A percentile compares a stretch with the other conserved stretches of the same genome.
Evolutionary conservation across 2,797 vertebrate species (phyloP).

Genomic region (Tokudaia tokunoshimensis): DNA sequence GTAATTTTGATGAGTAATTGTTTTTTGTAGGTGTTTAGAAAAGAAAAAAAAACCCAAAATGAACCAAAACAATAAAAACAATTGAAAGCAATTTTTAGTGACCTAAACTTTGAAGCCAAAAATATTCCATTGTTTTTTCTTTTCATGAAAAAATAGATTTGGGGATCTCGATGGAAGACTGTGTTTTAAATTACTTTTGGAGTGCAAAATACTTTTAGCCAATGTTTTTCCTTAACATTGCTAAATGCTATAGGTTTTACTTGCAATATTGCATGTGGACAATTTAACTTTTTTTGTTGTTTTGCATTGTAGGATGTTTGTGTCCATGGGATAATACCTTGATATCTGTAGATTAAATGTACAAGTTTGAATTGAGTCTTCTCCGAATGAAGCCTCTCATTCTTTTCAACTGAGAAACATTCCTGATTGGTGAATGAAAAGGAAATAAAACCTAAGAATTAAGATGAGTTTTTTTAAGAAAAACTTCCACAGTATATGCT

Average conservation of each 20-base stretch:
- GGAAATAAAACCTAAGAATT: background rate
- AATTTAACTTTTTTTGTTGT: background rate
- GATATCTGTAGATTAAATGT: constrained; percentile 14
- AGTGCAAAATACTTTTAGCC: background rate
- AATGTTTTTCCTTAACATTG: constrained; percentile 47
- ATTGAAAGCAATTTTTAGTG: constrained; percentile 51
- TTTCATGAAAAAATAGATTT: constrained; percentile 5
- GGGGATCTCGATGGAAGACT: background rate
- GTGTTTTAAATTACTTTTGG: constrained; percentile 48
- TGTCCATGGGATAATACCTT: background rate
- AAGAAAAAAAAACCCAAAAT: constrained; percentile 14
- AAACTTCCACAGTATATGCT: constrained; percentile 15
- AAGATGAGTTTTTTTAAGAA: constrained; percentile 9
- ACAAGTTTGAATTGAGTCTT: constrained; percentile 12
- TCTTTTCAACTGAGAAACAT: constrained; percentile 43
- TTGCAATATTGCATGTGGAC: background rate
- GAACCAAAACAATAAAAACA: constrained; percentile 30
- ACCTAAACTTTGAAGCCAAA: constrained; percentile 60
- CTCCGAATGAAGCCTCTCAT: background rate
- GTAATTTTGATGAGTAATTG: constrained; percentile 37
- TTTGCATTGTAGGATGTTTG: background rate
- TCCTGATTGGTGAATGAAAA: background rate
- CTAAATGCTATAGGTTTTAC: constrained; percentile 22
- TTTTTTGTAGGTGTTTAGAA: background rate
- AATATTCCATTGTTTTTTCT: background rate